Percentiles rank a stretch among this genome's conserved stretches.
phyloP scores from a whole-genome alignment of 2,888 invertebrate species.

The Ethmia dodecea region DNA sequence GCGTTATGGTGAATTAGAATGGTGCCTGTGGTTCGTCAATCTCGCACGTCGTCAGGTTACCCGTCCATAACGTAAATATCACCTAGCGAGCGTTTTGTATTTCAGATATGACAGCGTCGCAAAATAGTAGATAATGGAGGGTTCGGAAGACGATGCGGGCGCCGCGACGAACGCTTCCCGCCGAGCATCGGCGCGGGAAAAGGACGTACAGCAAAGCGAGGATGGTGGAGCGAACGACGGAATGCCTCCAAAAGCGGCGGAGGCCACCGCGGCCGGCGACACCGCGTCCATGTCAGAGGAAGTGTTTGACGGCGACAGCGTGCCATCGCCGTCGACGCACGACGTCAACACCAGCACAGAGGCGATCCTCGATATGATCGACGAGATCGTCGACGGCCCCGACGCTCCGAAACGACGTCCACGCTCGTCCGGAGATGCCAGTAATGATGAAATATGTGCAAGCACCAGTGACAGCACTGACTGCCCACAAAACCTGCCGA shows the following conservation, averaged over 20 bases:
- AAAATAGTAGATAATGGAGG: constrained; percentile 78
- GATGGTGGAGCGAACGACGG: constrained; percentile 61
- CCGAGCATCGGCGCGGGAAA: constrained; percentile 76
- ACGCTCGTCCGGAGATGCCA: constrained; percentile 23
- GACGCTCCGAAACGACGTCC: constrained; percentile 59
- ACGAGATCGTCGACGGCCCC: constrained; percentile 72
- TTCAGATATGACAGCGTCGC: constrained; percentile 74
- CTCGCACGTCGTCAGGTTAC: constrained; percentile 75
- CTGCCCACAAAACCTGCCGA: constrained; percentile 16
- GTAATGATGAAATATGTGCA: constrained; percentile 13
- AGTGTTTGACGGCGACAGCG: constrained; percentile 66
- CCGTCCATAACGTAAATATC: constrained; percentile 72
- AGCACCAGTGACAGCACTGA: constrained; percentile 7
- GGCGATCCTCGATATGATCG: constrained; percentile 73
- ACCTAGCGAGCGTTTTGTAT: constrained; percentile 69
- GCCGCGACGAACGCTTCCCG: constrained; percentile 73
- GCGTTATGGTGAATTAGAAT: constrained; percentile 78
- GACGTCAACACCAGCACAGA: constrained; percentile 71
- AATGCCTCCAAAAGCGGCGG: constrained; percentile 49
- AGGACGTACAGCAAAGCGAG: constrained; percentile 58
- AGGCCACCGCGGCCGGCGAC: constrained; percentile 47
- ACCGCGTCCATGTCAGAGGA: constrained; percentile 66
- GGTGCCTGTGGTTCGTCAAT: constrained; percentile 75
- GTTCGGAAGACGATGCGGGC: constrained; percentile 76
- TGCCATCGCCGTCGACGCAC: constrained; percentile 65